Evolutionary conservation across 30 jellyfish, hydroid and myxozoan genomes (phyloP), one percentile per base, ranked within the genome.

Genomic region (Aurelia sp.): DNA sequence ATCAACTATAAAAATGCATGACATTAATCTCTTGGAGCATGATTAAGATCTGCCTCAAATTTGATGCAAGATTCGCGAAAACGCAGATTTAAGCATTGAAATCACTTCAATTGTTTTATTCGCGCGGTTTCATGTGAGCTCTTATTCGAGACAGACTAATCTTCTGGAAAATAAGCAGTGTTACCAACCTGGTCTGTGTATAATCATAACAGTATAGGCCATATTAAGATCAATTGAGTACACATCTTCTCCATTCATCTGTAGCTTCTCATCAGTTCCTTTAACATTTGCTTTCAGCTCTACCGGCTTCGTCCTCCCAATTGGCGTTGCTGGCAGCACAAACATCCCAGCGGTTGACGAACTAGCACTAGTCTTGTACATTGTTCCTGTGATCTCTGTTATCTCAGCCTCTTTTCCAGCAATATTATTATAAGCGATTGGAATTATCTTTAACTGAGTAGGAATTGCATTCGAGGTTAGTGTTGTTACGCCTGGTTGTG

Each of bases 231-330:
- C 88, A n/a, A 87, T 70, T 2, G 86, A 24, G 20, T 4, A 68
- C 52, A 24, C 79, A 22, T 61, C 79, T 22, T 92, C 97, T 3
- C 97, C 97, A 58, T 91, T 90, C 40, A 96, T 60, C 31, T 72
- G 89, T 59, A 90, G 75, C 60, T 72, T 66, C 47, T 76, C 94
- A 8, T 91, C 89, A 3, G 86, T 24, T 21, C 82, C 80, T 72
- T 55, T 74, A 21, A 44, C 89, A 13, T 60, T 82, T 0, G 98
- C 99, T 9, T 88, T 82, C 63, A 96, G 85, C 18, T 93, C 84
- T 55, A 91, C 98, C 2, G 99, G 98, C 57, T 67, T 30, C 22
- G 85, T 57, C 31, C 88, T 50, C 41, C 96, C 96, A 15, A 87
- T 87, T 4, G 92, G 92, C 13, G 92, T 83, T 17, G 84, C 92